Evolutionary conservation across 2,888 invertebrate species (phyloP).

Genomic region (Tyria jacobaeae): DNA sequence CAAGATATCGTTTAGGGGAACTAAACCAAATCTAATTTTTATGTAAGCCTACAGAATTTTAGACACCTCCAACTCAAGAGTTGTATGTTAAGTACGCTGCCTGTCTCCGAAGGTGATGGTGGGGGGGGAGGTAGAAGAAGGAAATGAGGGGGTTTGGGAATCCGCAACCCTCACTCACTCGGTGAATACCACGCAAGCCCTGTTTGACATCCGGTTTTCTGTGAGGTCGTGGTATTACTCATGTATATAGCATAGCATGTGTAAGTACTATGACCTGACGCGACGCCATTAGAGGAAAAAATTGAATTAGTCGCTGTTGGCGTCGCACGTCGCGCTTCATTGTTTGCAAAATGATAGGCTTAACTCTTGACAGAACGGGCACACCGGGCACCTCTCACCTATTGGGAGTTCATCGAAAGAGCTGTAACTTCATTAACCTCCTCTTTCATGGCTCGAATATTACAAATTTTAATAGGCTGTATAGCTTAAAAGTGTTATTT

Average conservation of each 20-base stretch:
- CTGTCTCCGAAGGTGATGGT: too few relatives aligned
- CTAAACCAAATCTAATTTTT: too few relatives aligned
- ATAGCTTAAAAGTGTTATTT: background rate
- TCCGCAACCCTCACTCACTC: too few relatives aligned
- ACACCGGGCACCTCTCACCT: constrained; percentile 38
- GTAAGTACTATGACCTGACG: constrained; percentile 19
- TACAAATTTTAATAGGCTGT: constrained; percentile 8
- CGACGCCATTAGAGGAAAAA: constrained; percentile 55
- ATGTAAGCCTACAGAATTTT: too few relatives aligned
- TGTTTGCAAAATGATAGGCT: constrained; percentile 66
- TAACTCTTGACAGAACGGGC: constrained; percentile 24
- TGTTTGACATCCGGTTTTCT: too few relatives aligned
- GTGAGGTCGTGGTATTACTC: too few relatives aligned
- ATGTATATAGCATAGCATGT: constrained; percentile 6
- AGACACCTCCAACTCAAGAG: too few relatives aligned
- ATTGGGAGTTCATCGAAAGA: constrained; percentile 48
- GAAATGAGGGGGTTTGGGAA: too few relatives aligned
- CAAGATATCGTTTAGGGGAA: too few relatives aligned
- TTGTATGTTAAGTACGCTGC: too few relatives aligned
- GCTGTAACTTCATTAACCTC: constrained; percentile 50
- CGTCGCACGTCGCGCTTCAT: constrained; percentile 56
- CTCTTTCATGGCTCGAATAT: constrained; percentile 42
- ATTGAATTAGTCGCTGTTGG: constrained; percentile 69
- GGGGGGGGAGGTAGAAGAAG: too few relatives aligned
- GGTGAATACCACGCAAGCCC: too few relatives aligned